A percentile compares a stretch with the other conserved stretches of the same genome.
phyloP scores from a whole-genome alignment of 2,113 vertebrate genomes.

The Cariama cristata region DNA sequence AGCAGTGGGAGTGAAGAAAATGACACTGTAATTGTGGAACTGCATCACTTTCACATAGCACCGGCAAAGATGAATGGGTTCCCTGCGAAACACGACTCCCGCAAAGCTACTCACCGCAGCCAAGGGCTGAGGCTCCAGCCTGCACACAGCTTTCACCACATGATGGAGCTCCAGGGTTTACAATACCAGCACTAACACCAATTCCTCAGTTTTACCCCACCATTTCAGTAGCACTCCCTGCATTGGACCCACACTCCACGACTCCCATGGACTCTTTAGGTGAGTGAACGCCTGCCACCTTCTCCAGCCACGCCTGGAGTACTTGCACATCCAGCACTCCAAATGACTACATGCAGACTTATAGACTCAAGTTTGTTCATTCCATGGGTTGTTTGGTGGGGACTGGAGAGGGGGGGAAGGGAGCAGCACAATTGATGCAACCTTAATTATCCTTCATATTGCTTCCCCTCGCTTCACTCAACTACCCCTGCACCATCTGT shows the following conservation, averaged over 20 bases:
- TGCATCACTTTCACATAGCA: not conserved
- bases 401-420: not conserved
- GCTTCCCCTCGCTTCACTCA: not conserved
- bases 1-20: not conserved
- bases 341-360: not conserved
- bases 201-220: not conserved
- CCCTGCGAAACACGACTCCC: not conserved
- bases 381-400: accelerated
- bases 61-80: accelerated
- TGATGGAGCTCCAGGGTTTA: not conserved
- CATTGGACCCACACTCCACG: accelerated
- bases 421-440: not conserved
- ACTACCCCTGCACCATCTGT: not conserved
- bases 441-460: not conserved
- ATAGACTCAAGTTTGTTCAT: not conserved
- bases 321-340: not conserved
- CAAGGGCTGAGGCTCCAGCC: not conserved
- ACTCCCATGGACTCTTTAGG: accelerated
- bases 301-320: not conserved
- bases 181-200: not conserved
- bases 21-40: accelerated
- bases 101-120: not conserved
- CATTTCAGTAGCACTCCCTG: not conserved
- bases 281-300: not conserved
- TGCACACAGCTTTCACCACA: not conserved